Percentiles rank a stretch among this genome's conserved stretches.
phyloP scores from a whole-genome alignment of 2,797 vertebrate genomes.

The Lemur catta region DNA sequence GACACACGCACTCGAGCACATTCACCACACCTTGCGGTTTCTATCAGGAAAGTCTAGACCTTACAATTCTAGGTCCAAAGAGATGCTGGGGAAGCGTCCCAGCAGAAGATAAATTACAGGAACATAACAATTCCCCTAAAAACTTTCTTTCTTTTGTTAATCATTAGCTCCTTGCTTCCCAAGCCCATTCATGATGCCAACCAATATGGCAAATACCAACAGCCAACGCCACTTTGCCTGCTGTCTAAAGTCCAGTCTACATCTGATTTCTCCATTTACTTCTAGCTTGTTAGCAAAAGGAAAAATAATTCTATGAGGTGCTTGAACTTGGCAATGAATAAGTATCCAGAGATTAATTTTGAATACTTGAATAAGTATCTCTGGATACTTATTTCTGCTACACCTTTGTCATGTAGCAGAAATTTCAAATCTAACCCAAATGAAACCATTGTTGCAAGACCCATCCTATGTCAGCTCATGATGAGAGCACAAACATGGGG shows the following conservation, averaged over 20 bases:
- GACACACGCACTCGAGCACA: not conserved
- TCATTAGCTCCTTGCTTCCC: not conserved
- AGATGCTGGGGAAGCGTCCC: not conserved
- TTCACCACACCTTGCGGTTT: not conserved
- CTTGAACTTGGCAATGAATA: not conserved
- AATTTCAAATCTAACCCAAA: not conserved
- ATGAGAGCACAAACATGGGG: not conserved
- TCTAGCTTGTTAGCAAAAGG: conserved; percentile 7
- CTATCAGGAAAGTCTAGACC: not conserved
- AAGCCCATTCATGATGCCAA: not conserved
- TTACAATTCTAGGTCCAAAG: not conserved
- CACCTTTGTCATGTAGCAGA: not conserved
- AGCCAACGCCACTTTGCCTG: not conserved
- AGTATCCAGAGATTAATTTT: not conserved
- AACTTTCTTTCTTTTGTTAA: not conserved
- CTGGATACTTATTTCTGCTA: no score
- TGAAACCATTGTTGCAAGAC: not conserved
- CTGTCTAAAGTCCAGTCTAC: not conserved
- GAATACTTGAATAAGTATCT: no score
- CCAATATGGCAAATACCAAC: not conserved
- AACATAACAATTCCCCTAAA: not conserved
- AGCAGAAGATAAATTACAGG: conserved; percentile 11
- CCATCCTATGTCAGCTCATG: not conserved
- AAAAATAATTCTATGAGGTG: not conserved
- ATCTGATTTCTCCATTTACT: not conserved